phyloP scores from a whole-genome alignment of 2,797 vertebrate species.

The Galaxias olidus region DNA sequence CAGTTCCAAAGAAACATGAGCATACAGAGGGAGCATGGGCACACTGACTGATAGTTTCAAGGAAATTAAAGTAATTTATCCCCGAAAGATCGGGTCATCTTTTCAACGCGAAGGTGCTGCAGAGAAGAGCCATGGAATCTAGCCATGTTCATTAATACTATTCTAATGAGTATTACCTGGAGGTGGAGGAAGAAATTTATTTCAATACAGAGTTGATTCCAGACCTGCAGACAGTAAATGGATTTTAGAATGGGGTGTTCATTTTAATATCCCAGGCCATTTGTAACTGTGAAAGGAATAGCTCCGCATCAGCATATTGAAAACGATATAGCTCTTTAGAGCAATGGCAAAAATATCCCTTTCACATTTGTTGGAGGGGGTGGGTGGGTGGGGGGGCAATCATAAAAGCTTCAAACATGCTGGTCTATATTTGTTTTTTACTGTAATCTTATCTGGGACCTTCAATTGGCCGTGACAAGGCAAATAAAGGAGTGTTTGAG shows the following conservation, averaged over 20 bases:
- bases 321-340: conserved; percentile 45
- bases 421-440: no score
- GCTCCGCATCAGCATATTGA: conserved; percentile 60
- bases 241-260: conserved; percentile 62
- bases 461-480: no score
- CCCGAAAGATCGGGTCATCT: conserved; percentile 2
- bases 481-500: no score
- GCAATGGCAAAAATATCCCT: conserved; percentile 26
- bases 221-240: conserved; percentile 60
- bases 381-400: no score
- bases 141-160: conserved; percentile 52
- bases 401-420: no score
- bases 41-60: no score
- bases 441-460: no score
- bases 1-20: no score
- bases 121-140: conserved; percentile 27
- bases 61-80: no score
- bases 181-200: conserved; percentile 52
- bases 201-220: conserved; percentile 51
- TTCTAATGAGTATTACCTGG: conserved; percentile 51
- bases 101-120: conserved; percentile 15
- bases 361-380: no score
- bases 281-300: conserved; percentile 57
- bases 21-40: no score
- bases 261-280: conserved; percentile 64